Conservation (phyloP, 2,113 vertebrate genomes). For the Ictalurus punctatus region DNA sequence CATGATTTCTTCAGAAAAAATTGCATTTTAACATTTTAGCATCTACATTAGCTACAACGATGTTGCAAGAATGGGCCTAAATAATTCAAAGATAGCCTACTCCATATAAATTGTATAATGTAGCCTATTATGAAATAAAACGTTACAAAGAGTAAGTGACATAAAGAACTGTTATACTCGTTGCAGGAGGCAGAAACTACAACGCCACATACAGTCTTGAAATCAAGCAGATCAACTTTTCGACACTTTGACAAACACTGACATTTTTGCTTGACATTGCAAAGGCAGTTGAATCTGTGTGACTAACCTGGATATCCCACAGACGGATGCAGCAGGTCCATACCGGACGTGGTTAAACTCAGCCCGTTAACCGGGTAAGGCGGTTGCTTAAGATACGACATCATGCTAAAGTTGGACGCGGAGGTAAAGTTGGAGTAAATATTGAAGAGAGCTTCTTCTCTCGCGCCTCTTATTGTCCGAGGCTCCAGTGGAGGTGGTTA, state of each 20-base stretch:
- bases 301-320: constrained; percentile 97
- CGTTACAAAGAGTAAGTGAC: background rate
- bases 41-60: background rate
- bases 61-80: background rate
- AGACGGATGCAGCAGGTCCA: constrained; percentile 97
- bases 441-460: constrained; percentile 61
- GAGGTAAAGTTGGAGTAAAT: constrained; percentile 78
- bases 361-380: constrained; percentile 97
- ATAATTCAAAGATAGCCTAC: background rate
- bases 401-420: constrained; percentile 88
- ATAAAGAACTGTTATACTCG: background rate
- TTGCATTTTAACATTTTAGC: background rate
- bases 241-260: background rate
- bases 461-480: constrained; percentile 38
- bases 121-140: background rate
- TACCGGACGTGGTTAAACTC: constrained; percentile 93
- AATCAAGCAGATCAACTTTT: background rate
- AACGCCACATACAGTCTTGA: background rate
- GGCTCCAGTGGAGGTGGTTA: constrained; percentile 2
- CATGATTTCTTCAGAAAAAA: background rate
- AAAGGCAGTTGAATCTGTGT: background rate
- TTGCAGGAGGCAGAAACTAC: background rate
- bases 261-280: background rate
- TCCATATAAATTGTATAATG: no score
- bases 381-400: constrained; percentile 99